A percentile compares a stretch with the other conserved stretches of the same genome.
Conservation (phyloP, 1,140 invertebrate species). For the Danaus plexippus region DNA sequence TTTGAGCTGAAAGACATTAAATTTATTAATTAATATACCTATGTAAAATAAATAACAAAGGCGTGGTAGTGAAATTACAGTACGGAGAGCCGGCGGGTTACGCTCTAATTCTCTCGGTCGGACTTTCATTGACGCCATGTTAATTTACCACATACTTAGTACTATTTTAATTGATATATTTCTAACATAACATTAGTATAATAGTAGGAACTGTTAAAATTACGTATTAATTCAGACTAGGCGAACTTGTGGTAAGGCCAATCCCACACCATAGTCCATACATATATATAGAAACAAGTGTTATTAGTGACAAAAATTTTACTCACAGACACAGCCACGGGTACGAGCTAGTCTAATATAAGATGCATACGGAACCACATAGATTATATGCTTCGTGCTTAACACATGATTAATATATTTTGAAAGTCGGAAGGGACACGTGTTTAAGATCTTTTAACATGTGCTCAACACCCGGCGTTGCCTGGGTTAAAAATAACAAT, state of each 20-base stretch:
- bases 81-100: too few relatives aligned
- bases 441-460: conserved; percentile 3
- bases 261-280: background rate
- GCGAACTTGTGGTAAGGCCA: too few relatives aligned
- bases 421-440: background rate
- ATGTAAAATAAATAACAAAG: too few relatives aligned
- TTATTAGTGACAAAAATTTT: background rate
- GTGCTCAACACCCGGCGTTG: conserved; percentile 14
- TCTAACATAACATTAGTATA: conserved; percentile 1
- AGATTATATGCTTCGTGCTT: background rate
- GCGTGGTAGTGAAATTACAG: too few relatives aligned
- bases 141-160: too few relatives aligned
- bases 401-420: conserved; percentile 3
- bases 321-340: too few relatives aligned
- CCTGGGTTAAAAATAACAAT: background rate
- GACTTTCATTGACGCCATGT: too few relatives aligned
- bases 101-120: too few relatives aligned
- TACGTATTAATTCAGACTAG: too few relatives aligned
- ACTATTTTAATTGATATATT: background rate
- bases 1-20: too few relatives aligned
- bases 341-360: background rate
- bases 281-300: background rate
- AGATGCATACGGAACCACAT: conserved; percentile 5
- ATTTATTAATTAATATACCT: too few relatives aligned
- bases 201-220: too few relatives aligned